Evolutionary conservation across 1,140 invertebrate species (phyloP), one percentile per base, ranked within the genome.

Genomic region (Harpegnathos saltator): DNA sequence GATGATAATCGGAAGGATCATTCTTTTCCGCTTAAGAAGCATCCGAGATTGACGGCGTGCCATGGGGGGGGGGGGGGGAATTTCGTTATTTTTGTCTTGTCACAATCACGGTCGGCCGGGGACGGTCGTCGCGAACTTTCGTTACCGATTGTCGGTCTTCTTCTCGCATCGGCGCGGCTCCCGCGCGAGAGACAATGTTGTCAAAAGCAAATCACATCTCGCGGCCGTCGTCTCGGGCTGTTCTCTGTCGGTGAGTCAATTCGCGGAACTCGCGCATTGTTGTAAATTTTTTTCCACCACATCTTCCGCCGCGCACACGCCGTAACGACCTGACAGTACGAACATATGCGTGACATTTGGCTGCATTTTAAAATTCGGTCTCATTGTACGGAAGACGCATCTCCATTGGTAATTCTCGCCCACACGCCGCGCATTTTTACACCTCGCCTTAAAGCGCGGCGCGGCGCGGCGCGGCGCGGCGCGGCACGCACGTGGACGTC

Each of bases 391-490:
- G 83, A 81, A 89, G 87, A 93, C 91, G 90, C 90, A 91, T 89
- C 86, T 86, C 88, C 87, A 90, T 89, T 88, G 86, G 91, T 91
- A 92, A 92, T 93, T 92, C 89, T 91, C 93, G 88, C 92, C 92
- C 84, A 93, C 92, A 90, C 85, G 74, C 81, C 73, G 84, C 78
- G 62, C 81, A 74, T 91, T 92, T 92, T 91, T 92, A 88, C 91
- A 89, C 90, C 89, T 90, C 84, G 66, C 54, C 50, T 81, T 59
- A 81, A 81, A 81, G 50, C 26, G 59, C 78, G 87, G 29, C 29
- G 5, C 29, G 29, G 69, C 83, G 63, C 65, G n/a, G n/a, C n/a
- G n/a, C n/a, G n/a, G n/a, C n/a, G n/a, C n/a, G n/a, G 83, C 83
- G 88, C 84, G 63, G 48, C 78, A 65, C 69, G 65, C 48, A 65